A percentile compares a stretch with the other conserved stretches of the same genome.
phyloP scores from a whole-genome alignment of 2,113 vertebrate genomes.

The human region GRCh38 chr1:121270001-121270500 shows the following conservation, averaged over 20 bases:
- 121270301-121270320: conserved; percentile 24
- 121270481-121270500: neutral
- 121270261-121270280: neutral
- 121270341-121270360: neutral
- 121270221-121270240: neutral
- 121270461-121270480: neutral
- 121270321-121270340: neutral
- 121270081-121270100: conserved; percentile 20
- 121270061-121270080: neutral
- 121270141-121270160: neutral
- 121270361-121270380: conserved; percentile 18
- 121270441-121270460: neutral
- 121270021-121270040: neutral
- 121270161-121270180: neutral
- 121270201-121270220: neutral
- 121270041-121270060: neutral
- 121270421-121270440: neutral
- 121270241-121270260: conserved; percentile 17
- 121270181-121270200: neutral
- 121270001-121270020: neutral
- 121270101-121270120: conserved; percentile 11
- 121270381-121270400: conserved; percentile 35
- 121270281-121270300: neutral
- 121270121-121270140: neutral
- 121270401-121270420: neutral